Evolutionary conservation across 2,888 invertebrate genomes (phyloP).

Genomic region (Loripinus fragilis): DNA sequence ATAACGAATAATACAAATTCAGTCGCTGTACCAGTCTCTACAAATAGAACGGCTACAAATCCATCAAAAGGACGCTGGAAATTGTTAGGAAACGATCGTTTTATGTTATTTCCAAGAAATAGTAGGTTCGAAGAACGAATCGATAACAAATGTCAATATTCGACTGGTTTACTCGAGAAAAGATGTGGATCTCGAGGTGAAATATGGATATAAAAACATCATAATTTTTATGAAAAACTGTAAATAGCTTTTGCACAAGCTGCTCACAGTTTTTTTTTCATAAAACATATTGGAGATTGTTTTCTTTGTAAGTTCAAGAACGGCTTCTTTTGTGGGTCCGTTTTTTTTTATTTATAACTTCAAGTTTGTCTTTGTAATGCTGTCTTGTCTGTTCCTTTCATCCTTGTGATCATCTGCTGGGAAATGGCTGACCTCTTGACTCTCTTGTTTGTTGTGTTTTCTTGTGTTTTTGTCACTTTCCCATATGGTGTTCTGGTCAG

Average conservation of each 20-base stretch:
- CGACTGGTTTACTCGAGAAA: not conserved
- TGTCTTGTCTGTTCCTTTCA: no score
- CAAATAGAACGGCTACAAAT: not conserved
- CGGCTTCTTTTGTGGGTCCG: no score
- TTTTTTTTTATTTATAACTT: no score
- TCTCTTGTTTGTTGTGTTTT: no score
- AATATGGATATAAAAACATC: not conserved
- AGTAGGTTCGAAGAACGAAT: not conserved
- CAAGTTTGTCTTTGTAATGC: no score
- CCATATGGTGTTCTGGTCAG: no score
- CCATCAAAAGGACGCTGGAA: not conserved
- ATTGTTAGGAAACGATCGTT: constrained; percentile 7
- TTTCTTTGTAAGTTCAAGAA: no score
- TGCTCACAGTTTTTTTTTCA: not conserved
- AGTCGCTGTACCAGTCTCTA: constrained; percentile 4
- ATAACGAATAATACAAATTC: constrained; percentile 10
- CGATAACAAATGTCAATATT: not conserved
- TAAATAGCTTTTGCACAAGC: not conserved
- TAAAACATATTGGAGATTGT: no score
- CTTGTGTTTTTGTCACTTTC: no score
- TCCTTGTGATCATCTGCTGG: no score
- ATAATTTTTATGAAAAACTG: not conserved
- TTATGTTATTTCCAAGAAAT: not conserved
- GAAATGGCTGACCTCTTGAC: no score
- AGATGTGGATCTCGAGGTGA: not conserved